Conservation (phyloP, 64 coral and sea anemone genomes). For the Pachyseris speciosa region DNA sequence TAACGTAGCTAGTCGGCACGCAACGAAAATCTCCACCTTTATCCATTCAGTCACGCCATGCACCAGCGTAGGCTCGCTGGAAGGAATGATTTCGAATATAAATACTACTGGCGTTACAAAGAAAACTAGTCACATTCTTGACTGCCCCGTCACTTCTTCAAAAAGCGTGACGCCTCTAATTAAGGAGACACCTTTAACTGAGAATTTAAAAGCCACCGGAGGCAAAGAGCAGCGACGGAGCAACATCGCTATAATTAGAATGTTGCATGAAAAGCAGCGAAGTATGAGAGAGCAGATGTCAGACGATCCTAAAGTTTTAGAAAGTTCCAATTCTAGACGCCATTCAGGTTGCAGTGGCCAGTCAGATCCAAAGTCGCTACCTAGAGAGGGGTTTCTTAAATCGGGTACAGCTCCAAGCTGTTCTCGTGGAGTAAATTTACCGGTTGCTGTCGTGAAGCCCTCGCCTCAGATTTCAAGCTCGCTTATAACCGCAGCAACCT, state of each 20-base stretch:
- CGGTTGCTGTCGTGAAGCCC: slow-evolving; percentile 20
- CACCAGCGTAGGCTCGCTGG: neutral
- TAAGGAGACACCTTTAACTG: neutral
- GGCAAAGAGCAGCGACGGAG: slow-evolving; percentile 23
- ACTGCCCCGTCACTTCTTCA: neutral
- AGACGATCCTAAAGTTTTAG: neutral
- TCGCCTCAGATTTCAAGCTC: neutral
- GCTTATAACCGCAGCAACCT: neutral
- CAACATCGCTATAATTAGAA: slow-evolving; percentile 21
- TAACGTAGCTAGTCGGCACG: neutral
- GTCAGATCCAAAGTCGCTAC: neutral
- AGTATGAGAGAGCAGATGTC: slow-evolving; percentile 13
- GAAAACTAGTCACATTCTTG: no score
- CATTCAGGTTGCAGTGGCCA: neutral
- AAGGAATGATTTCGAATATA: neutral
- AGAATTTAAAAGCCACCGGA: neutral
- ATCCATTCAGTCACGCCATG: no score
- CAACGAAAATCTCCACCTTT: neutral
- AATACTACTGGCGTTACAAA: neutral
- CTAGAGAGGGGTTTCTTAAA: neutral
- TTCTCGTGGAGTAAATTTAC: neutral
- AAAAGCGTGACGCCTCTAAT: neutral
- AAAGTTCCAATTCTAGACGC: neutral
- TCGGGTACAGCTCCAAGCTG: neutral
- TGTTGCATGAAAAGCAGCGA: slow-evolving; percentile 3